Evolutionary conservation across 2,888 invertebrate species (phyloP).

Genomic region (Dolichopus griseipennis): DNA sequence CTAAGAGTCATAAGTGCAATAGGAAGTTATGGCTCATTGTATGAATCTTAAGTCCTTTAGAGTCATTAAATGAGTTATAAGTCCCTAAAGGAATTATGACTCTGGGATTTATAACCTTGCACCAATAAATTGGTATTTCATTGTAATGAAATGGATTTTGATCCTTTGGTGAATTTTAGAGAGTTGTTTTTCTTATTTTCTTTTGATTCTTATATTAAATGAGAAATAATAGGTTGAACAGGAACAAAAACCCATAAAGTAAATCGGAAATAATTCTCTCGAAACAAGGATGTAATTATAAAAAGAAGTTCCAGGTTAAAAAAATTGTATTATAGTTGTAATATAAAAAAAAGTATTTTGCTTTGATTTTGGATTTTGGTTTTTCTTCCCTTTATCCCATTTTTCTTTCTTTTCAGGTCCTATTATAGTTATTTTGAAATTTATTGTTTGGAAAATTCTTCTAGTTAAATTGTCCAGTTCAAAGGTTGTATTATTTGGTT

Average conservation of each 20-base stretch:
- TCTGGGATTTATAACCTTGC: too few species aligned
- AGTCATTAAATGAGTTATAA: too few species aligned
- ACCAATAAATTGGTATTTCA: too few species aligned
- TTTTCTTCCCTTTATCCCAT: too few species aligned
- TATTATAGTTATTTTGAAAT: background rate
- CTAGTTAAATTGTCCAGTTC: background rate
- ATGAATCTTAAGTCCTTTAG: too few species aligned
- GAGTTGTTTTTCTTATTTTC: background rate
- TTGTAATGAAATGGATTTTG: slow-evolving; percentile 6
- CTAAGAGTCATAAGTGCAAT: too few species aligned
- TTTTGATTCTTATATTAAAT: background rate
- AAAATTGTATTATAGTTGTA: too few species aligned
- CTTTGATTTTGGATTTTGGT: too few species aligned
- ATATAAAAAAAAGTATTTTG: background rate
- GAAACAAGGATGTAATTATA: slow-evolving; percentile 1
- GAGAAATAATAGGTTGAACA: background rate
- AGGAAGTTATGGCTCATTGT: too few species aligned
- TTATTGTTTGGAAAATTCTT: slow-evolving; percentile 3
- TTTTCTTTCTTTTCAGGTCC: too few species aligned
- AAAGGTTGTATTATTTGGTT: too few species aligned
- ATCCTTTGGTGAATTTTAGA: background rate
- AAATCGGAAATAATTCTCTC: background rate
- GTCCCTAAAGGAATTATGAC: too few species aligned
- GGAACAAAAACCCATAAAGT: background rate
- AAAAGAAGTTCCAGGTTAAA: background rate